Base-by-base conservation (phyloP, 2,113 vertebrate genomes). In the Porphyrio hochstetteri region DNA sequence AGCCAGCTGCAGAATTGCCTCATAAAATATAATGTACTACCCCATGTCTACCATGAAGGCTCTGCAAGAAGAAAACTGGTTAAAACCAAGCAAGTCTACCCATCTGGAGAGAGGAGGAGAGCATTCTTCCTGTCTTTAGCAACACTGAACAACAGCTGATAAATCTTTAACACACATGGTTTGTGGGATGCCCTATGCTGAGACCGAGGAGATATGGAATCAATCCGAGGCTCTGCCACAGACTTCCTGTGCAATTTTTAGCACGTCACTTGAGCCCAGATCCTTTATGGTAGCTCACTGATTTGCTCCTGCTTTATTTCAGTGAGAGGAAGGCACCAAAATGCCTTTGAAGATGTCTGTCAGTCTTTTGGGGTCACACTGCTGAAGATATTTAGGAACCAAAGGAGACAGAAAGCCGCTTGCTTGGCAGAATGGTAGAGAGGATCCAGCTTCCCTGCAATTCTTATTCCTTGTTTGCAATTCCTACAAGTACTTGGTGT, bases 91-190 rank as follows among this genome's bases (percentile, higher is more conserved):
- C 87, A 79, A 92, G 70, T 14, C 77, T 69, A 72, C 70, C 70
- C 96, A 96, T 95, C 94, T 96, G 95, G 81, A 86, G 80, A 92
- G 81, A 93, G 68, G 84, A 97, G 67, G 60, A 91, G 81, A 94
- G 53, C 74, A 79, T 91, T 96, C 93, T 96, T 97, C 94, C 96
- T 91, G 80, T 93, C 95, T 95, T 79, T 84, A 95, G 94, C 96
- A 97, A 91, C 96, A 84, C 94, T 40, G 93, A 93, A n/a, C 60
- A 95, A 95, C 96, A 97, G 96, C 94, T 96, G 96, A 95, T 96
- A 96, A 96, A 96, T 96, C 92, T 97, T 96, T 95, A 95, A 77
- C 82, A 70, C 95, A 97, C 93, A 93, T 96, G 95, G 92, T 96
- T 92, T 93, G 90, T 59, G 92, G 85, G 92, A 91, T 95, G 92